A percentile compares a stretch with the other conserved stretches of the same genome.
Evolutionary conservation across 2,888 invertebrate genomes (phyloP).

Genomic region (Drosophila quinaria): DNA sequence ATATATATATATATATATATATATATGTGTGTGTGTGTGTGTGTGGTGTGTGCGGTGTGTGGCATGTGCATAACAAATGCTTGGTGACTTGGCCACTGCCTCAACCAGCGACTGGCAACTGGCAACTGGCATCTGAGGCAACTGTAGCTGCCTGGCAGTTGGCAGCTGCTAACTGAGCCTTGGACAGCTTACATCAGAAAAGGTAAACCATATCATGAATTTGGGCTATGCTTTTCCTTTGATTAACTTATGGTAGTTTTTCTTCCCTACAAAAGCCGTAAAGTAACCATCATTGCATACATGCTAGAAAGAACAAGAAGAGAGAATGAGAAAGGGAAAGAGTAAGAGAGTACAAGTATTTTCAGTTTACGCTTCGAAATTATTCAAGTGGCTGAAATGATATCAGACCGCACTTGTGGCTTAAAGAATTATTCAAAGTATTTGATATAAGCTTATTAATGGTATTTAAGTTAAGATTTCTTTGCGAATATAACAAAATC

Average conservation of each 20-base stretch:
- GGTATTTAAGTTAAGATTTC: not conserved
- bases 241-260: slow-evolving; percentile 42
- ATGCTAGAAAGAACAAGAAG: not conserved
- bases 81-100: slow-evolving; percentile 69
- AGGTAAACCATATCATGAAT: slow-evolving; percentile 77
- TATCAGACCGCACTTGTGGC: not conserved
- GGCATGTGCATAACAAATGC: slow-evolving; percentile 76
- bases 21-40: slow-evolving; percentile 22
- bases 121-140: not conserved
- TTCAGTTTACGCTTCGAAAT: slow-evolving; percentile 5
- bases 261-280: slow-evolving; percentile 21
- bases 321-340: not conserved
- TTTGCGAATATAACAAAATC: not conserved
- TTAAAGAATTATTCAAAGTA: slow-evolving; percentile 13
- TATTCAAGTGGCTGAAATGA: slow-evolving; percentile 13
- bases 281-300: slow-evolving; percentile 16
- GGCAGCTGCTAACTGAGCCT: slow-evolving; percentile 62
- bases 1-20: too few relatives aligned
- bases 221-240: slow-evolving; percentile 68
- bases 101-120: slow-evolving; percentile 11
- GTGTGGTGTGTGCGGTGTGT: slow-evolving; percentile 50
- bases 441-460: slow-evolving; percentile 21
- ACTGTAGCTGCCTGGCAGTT: slow-evolving; percentile 10
- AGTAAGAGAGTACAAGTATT: not conserved
- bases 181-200: slow-evolving; percentile 55